Evolutionary conservation across 2,888 invertebrate genomes (phyloP).

Genomic region (Beris morrisii): DNA sequence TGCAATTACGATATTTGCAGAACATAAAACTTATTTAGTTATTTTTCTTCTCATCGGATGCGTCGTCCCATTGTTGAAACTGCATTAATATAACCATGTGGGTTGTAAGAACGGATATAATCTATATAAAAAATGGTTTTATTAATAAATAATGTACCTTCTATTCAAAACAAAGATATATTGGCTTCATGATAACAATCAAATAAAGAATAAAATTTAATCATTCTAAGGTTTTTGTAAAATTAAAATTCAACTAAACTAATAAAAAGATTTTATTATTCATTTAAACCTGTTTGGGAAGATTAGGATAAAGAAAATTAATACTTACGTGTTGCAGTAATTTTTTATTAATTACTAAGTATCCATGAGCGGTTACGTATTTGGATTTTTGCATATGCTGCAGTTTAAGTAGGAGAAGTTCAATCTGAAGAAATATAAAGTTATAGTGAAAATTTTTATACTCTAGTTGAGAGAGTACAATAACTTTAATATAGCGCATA

Average conservation of each 20-base stretch:
- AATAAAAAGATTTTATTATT: too few species aligned
- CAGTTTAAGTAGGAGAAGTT: slow-evolving; percentile 35
- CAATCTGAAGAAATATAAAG: slow-evolving; percentile 26
- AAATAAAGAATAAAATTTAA: background rate
- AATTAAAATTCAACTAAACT: too few species aligned
- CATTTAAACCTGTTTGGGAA: too few species aligned
- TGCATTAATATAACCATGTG: slow-evolving; percentile 39
- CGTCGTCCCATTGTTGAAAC: slow-evolving; percentile 39
- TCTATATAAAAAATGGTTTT: slow-evolving; percentile 18
- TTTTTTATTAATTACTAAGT: slow-evolving; percentile 35
- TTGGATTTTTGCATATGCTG: slow-evolving; percentile 35
- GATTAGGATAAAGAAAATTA: background rate
- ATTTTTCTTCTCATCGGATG: background rate
- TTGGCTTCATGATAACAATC: too few species aligned
- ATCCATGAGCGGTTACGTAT: slow-evolving; percentile 36
- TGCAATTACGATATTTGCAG: too few species aligned
- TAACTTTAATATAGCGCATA: too few species aligned
- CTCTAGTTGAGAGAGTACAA: too few species aligned
- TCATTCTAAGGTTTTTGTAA: background rate
- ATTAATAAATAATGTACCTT: too few species aligned
- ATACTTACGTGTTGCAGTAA: slow-evolving; percentile 34
- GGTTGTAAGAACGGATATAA: slow-evolving; percentile 31
- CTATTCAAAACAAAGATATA: too few species aligned
- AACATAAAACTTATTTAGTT: too few species aligned
- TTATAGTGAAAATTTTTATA: background rate